Base-by-base conservation (phyloP, 1,140 invertebrate genomes). In the Ceratoteleas bidentatus region DNA sequence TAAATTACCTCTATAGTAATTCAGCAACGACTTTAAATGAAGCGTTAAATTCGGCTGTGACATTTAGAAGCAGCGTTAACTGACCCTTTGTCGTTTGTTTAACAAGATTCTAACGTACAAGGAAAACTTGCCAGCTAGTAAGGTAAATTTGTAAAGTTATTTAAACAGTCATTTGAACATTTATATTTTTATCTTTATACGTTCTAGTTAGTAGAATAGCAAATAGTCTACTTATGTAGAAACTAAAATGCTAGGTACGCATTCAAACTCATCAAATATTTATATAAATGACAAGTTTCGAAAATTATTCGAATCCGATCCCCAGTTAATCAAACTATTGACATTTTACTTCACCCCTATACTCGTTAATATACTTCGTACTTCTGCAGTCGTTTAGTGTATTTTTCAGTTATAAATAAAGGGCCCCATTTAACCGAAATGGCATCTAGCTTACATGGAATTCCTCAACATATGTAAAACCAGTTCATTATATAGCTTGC, bases 201-300 rank as follows among this genome's bases (percentile, higher is more conserved):
- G 73, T 60, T 76, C 73, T 68, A 76, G 73, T 76, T 76, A 76
- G 58, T 11, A 14, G 16, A 68, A 68, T 60, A 49, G 32, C 62
- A 68, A 76, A 68, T 61, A 76, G 0, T 52, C 72, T 64, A 75
- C 72, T 65, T 75, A 38, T 15, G 45, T 62, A 61, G 14, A 61
- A 75, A 66, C 54, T 68, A 54, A 50, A 76, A 76, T 72, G 16
- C 36, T 72, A 72, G 57, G 54, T 72, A 72, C 36, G 38, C 34
- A 70, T 40, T 62, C 58, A 15, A 54, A 56, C 38, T 72, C 58
- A 62, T 72, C 9, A 6, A 61, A 45, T 47, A 72, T 72, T 61
- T 7, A 72, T 62, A 5, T 10, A 24, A 53, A 62, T 54, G 38
- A 8, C 1, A 72, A 62, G 57, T 72, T 72, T 72, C 15, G n/a